Percentiles rank a stretch among this genome's conserved stretches.
phyloP scores from a whole-genome alignment of 2,797 vertebrate genomes.

The Smutsia gigantea region DNA sequence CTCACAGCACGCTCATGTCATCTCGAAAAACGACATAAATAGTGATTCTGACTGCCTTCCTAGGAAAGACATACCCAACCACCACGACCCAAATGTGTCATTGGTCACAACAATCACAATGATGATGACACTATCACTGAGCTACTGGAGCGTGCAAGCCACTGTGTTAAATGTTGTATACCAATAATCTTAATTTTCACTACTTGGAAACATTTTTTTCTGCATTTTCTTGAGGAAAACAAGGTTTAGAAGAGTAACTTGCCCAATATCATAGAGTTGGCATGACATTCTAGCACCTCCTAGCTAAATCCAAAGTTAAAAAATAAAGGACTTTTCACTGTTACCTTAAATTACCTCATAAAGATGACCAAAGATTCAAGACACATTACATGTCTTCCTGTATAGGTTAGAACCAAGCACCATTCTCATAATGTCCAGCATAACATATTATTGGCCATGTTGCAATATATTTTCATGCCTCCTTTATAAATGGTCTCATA shows the following conservation, averaged over 20 bases:
- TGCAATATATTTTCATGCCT: slow-evolving; percentile 56
- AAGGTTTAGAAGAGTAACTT: background rate
- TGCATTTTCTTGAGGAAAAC: slow-evolving; percentile 1
- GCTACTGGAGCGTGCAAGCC: background rate
- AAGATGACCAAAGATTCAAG: slow-evolving; percentile 4
- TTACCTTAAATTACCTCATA: slow-evolving; percentile 3
- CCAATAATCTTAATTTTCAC: background rate
- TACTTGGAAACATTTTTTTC: background rate
- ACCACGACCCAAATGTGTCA: background rate
- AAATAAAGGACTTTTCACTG: slow-evolving; percentile 33
- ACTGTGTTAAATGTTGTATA: background rate
- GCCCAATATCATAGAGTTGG: background rate
- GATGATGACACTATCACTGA: background rate
- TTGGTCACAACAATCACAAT: background rate
- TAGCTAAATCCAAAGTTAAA: slow-evolving; percentile 1
- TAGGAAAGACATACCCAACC: background rate
- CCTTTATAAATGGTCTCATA: slow-evolving; percentile 62
- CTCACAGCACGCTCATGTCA: background rate
- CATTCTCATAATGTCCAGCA: background rate
- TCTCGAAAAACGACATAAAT: background rate
- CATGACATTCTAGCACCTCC: background rate
- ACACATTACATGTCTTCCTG: background rate
- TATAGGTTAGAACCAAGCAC: background rate
- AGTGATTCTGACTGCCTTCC: background rate
- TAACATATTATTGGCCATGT: background rate